A percentile compares a stretch with the other conserved stretches of the same genome.
Evolutionary conservation across 2,797 vertebrate genomes (phyloP).

Genomic region (Pipistrellus kuhlii): DNA sequence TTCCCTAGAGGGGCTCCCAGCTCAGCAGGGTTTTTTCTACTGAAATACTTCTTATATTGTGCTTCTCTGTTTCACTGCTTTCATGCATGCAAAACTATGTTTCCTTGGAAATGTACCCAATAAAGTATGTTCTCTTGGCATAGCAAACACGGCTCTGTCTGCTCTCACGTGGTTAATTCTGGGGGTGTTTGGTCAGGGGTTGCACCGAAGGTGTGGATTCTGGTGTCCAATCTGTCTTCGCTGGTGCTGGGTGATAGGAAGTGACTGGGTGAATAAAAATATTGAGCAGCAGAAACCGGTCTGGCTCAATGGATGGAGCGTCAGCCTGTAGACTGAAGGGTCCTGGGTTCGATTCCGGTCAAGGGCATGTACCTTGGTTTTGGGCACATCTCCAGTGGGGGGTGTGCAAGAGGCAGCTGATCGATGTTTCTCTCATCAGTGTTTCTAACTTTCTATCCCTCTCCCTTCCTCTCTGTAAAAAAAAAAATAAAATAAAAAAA

Average conservation of each 20-base stretch:
- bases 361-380: too few relatives aligned
- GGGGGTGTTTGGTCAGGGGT: not conserved
- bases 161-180: not conserved
- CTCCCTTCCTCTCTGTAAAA: too few relatives aligned
- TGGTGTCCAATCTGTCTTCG: conserved; percentile 6
- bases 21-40: conserved; percentile 67
- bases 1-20: not conserved
- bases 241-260: not conserved
- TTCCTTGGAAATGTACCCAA: conserved; percentile 59
- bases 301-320: too few relatives aligned
- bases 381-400: too few relatives aligned
- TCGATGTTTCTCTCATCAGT: too few relatives aligned
- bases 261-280: not conserved
- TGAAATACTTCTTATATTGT: conserved; percentile 37
- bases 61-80: conserved; percentile 69
- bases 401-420: too few relatives aligned
- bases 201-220: not conserved
- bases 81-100: not conserved
- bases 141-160: conserved; percentile 25
- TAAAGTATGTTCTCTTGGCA: conserved; percentile 78
- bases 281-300: not conserved
- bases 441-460: too few relatives aligned
- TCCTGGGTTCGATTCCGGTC: too few relatives aligned
- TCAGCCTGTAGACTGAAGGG: too few relatives aligned
- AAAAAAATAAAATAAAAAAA: too few relatives aligned